phyloP scores from a whole-genome alignment of 2,797 vertebrate species.

The Enteromius unitaeniatus region DNA sequence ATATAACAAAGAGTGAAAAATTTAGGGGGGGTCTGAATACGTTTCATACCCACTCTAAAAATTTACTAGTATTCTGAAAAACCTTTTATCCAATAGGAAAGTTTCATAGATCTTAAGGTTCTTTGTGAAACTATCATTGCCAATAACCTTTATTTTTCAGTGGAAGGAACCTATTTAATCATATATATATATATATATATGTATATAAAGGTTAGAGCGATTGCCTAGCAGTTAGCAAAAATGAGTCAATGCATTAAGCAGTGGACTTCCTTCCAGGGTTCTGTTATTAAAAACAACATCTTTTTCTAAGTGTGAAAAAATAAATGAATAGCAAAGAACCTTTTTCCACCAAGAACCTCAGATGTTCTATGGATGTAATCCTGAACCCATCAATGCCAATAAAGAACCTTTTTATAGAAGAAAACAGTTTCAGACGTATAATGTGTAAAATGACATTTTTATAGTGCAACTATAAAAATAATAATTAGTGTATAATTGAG shows the following conservation, averaged over 20 bases:
- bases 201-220: neutral
- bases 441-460: neutral
- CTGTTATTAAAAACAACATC: neutral
- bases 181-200: neutral
- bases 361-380: neutral
- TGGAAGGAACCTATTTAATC: neutral
- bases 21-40: no score
- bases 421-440: neutral
- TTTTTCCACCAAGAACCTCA: neutral
- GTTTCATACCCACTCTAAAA: no score
- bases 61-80: no score
- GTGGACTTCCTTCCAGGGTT: neutral
- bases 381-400: neutral
- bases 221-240: neutral
- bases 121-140: no score
- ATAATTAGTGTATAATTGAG: neutral
- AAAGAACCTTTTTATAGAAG: neutral
- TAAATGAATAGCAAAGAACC: neutral
- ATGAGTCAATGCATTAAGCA: neutral
- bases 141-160: neutral
- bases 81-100: neutral
- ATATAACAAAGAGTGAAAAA: no score
- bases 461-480: neutral
- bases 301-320: neutral
- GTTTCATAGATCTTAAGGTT: neutral